These are phyloP conservation scores for Panagrolaimus sp. DNA, from an alignment of 1,140 invertebrate species.

Conservation along the genomic window DNA sequence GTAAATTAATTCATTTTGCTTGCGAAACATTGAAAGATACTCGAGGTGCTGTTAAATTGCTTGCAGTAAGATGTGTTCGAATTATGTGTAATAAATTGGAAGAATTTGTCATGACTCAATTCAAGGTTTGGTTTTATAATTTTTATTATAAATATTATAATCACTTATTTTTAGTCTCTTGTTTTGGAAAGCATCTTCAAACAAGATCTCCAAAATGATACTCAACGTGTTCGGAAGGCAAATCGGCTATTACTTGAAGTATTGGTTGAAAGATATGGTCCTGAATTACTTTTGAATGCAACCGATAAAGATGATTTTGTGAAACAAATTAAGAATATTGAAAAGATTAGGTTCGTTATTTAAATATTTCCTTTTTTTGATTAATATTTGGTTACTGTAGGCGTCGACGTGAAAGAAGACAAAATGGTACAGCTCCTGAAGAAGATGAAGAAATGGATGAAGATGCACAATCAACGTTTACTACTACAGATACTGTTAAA, in stretches of 20 bases:
- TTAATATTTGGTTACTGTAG: background rate
- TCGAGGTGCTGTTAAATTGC: background rate
- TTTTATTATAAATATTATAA: too few species aligned
- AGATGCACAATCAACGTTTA: slow-evolving; percentile 8
- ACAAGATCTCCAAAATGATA: slow-evolving; percentile 4
- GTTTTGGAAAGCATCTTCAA: slow-evolving; percentile 10
- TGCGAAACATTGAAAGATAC: slow-evolving; percentile 1
- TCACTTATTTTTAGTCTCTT: background rate
- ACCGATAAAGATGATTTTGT: slow-evolving; percentile 3
- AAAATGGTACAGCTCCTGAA: background rate
- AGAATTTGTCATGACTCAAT: slow-evolving; percentile 8
- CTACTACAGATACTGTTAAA: background rate
- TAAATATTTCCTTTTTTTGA: background rate
- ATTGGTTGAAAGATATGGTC: slow-evolving; percentile 7
- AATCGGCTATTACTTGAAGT: slow-evolving; percentile 1
- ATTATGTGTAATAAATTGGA: background rate
- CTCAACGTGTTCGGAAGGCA: slow-evolving; percentile 1
- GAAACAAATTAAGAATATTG: slow-evolving; percentile 4
- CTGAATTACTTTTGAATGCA: background rate
- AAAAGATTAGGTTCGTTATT: background rate
- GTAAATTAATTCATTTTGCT: slow-evolving; percentile 2
- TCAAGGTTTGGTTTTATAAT: background rate
- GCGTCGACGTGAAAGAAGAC: background rate
- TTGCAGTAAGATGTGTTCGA: background rate
- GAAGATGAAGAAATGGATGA: background rate